Conservation (phyloP, 1,140 invertebrate genomes). For the Drosophila orena region DNA sequence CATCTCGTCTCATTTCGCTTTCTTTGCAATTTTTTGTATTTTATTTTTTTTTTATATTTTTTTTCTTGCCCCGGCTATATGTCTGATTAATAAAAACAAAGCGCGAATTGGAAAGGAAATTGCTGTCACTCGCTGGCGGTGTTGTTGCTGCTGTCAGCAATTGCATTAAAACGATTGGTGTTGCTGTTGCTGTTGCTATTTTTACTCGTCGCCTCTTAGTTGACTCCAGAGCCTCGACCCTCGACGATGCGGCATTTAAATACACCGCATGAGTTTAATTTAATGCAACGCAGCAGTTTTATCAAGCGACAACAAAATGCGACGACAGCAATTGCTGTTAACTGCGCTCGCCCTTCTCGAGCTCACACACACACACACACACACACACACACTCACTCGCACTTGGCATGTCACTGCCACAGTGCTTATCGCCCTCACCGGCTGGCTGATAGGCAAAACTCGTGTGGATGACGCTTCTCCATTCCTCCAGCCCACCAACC, state of each 20-base stretch:
- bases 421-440: conserved; percentile 49
- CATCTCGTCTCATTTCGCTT: conserved; percentile 26
- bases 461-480: conserved; percentile 27
- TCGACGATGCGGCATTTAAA: conserved; percentile 64
- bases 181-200: conserved; percentile 17
- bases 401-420: conserved; percentile 33
- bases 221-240: conserved; percentile 18
- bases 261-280: conserved; percentile 80
- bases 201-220: conserved; percentile 3
- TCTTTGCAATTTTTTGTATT: conserved; percentile 10
- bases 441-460: conserved; percentile 35
- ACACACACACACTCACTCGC: not conserved
- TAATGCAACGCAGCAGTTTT: conserved; percentile 81
- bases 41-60: conserved; percentile 15
- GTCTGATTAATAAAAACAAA: conserved; percentile 74
- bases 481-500: not conserved
- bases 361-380: not conserved
- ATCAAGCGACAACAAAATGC: conserved; percentile 67
- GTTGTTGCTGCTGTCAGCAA: conserved; percentile 64
- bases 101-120: conserved; percentile 77
- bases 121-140: conserved; percentile 67
- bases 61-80: conserved; percentile 20
- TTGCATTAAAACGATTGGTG: conserved; percentile 60
- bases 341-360: conserved; percentile 22
- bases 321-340: conserved; percentile 64